phyloP scores from a whole-genome alignment of 2,113 vertebrate genomes.

The Daphoenositta chrysoptera region DNA sequence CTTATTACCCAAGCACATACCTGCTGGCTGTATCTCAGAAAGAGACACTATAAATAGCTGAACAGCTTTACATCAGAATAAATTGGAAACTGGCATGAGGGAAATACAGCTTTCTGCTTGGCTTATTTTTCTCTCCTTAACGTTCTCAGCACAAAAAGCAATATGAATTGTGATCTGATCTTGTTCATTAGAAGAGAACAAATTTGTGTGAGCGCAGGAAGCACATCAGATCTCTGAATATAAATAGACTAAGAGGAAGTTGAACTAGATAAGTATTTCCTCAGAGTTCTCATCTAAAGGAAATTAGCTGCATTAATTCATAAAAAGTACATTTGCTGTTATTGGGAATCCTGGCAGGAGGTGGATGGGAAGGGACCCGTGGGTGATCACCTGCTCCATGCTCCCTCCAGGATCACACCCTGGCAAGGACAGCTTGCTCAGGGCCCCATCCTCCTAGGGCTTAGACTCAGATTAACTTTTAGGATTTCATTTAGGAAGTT shows the following conservation, averaged over 20 bases:
- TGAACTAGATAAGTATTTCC: constrained; percentile 23
- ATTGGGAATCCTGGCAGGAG: neutral
- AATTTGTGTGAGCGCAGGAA: neutral
- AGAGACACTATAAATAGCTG: neutral
- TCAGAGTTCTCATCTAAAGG: constrained; percentile 5
- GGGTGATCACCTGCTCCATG: neutral
- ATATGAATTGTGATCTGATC: neutral
- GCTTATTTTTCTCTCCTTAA: neutral
- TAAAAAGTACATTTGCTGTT: neutral
- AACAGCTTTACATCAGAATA: neutral
- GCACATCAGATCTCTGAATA: neutral
- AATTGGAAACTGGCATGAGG: neutral
- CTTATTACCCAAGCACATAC: neutral
- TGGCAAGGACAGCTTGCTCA: neutral
- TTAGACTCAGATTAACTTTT: neutral
- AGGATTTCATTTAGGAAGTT: neutral
- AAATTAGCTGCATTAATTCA: constrained; percentile 23
- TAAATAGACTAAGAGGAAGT: constrained; percentile 34
- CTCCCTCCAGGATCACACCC: neutral
- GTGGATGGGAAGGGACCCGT: neutral
- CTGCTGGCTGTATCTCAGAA: neutral
- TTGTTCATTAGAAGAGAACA: neutral
- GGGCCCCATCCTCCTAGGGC: fast-evolving
- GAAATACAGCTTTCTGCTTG: neutral
- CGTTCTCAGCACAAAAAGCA: neutral